phyloP scores from a whole-genome alignment of 2,113 vertebrate genomes.

The Solea senegalensis region DNA sequence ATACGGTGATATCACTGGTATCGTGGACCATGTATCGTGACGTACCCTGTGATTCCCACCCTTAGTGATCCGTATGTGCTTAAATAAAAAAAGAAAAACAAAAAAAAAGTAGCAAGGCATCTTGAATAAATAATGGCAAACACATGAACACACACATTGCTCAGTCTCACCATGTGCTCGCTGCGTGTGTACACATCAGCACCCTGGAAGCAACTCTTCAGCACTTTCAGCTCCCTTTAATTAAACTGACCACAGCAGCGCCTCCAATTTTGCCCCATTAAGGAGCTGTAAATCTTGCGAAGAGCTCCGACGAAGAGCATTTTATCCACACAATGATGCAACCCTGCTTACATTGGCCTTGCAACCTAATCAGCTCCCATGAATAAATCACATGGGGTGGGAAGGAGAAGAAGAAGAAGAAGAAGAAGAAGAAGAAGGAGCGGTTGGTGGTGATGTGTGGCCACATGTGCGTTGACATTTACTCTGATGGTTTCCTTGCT shows the following conservation, averaged over 20 bases:
- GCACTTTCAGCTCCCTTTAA: constrained; percentile 72
- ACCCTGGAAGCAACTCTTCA: constrained; percentile 56
- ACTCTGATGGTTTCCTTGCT: constrained; percentile 4
- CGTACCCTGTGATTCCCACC: too few species aligned
- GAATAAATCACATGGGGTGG: constrained; percentile 57
- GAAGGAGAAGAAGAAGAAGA: background rate
- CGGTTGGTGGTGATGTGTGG: constrained; percentile 10
- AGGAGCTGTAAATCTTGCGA: constrained; percentile 73
- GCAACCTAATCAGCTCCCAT: constrained; percentile 57
- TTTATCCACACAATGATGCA: constrained; percentile 64
- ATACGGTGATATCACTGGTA: too few species aligned
- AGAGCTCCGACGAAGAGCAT: constrained; percentile 60
- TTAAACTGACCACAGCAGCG: constrained; percentile 66
- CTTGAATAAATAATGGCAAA: constrained; percentile 56
- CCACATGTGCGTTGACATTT: constrained; percentile 22
- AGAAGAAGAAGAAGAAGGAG: background rate
- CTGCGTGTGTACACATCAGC: constrained; percentile 38
- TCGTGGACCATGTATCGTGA: too few species aligned
- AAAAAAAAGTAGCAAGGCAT: background rate
- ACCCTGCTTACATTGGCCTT: constrained; percentile 44
- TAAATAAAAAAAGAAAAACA: background rate
- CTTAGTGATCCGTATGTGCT: constrained; percentile 1
- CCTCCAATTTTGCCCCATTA: constrained; percentile 72
- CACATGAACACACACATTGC: constrained; percentile 29
- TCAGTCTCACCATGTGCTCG: constrained; percentile 1